phyloP scores from a whole-genome alignment of 2,113 vertebrate genomes.

The Silurus meridionalis region DNA sequence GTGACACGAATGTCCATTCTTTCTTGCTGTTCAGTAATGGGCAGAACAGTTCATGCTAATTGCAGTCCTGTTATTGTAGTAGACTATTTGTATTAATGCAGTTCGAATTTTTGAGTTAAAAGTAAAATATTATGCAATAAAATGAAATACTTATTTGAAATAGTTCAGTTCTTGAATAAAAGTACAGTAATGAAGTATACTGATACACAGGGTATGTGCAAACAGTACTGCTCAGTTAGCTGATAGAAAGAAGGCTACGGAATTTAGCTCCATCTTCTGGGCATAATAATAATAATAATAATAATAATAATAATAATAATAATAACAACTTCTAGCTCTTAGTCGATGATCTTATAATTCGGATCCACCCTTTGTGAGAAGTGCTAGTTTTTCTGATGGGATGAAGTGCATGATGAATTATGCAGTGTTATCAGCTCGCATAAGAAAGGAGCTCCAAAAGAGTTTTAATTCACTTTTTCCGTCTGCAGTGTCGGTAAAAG shows the following conservation, averaged over 20 bases:
- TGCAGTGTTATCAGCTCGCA: conserved; percentile 36
- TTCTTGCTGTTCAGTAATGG: too few relatives aligned
- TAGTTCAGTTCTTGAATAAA: too few relatives aligned
- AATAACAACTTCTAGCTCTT: neutral
- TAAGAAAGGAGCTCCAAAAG: conserved; percentile 6
- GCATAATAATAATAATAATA: conserved; percentile 8
- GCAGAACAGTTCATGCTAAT: too few relatives aligned
- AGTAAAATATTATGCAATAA: too few relatives aligned
- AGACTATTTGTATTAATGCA: too few relatives aligned
- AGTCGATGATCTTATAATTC: neutral
- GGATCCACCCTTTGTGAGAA: neutral
- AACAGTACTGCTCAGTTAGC: neutral
- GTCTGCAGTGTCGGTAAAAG: too few relatives aligned
- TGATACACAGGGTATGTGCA: too few relatives aligned
- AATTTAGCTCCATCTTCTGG: conserved; percentile 50
- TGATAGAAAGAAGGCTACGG: neutral
- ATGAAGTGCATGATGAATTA: conserved; percentile 31
- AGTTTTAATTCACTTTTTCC: neutral
- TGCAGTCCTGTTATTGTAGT: too few relatives aligned
- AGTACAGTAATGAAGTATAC: too few relatives aligned
- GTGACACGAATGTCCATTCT: too few relatives aligned
- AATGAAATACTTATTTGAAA: too few relatives aligned
- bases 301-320: conserved; percentile 17
- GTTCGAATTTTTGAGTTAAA: too few relatives aligned
- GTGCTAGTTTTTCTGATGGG: conserved; percentile 45